Evolutionary conservation across 1,140 invertebrate species (phyloP), one percentile per base, ranked within the genome.

Genomic region (Drosophila pectinifera): DNA sequence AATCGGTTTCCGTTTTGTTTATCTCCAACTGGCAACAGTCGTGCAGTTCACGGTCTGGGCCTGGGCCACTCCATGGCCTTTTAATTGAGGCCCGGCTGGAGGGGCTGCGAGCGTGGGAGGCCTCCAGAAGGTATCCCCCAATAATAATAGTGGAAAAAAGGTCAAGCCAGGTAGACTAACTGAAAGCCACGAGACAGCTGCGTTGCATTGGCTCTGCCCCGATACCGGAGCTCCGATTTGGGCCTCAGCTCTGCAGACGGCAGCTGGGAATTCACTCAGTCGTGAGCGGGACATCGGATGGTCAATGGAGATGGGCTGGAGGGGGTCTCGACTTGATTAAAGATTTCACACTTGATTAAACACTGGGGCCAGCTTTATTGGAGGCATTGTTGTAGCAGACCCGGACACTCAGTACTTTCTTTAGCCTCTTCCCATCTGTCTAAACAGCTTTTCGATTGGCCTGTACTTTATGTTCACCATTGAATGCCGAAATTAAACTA

Each of bases 321-420:
- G 36, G 24, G 24, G 34, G 18, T 22, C 45, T 65, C 28, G 67
- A 73, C 73, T 84, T 77, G 81, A 84, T 84, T 84, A 80, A 84
- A 85, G 81, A 84, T 84, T 85, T 84, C 78, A 84, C 81, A 84
- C 81, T 85, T 84, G 81, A 85, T 84, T 84, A 85, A 85, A 59
- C 77, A 77, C 45, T 24, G 43, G 59, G 63, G 43, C 64, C 64
- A 67, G 26, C 58, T 51, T 36, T 51, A 51, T 51, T 51, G 49
- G 31, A 6, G 49, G 49, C 49, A 51, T 51, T 51, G 49, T 51
- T 51, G 49, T 36, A 36, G 18, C 18, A 36, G 48, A 51, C 28
- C 49, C 18, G 18, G 13, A 2, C 13, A 34, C 18, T 34, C 49
- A 51, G 31, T 51, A 51, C 49, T 51, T 26, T 41, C 36, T 58